A percentile compares a stretch with the other conserved stretches of the same genome.
These are phyloP conservation scores for Drosophila littoralis DNA, from an alignment of 1,140 invertebrate species.

Conservation along the genomic window DNA sequence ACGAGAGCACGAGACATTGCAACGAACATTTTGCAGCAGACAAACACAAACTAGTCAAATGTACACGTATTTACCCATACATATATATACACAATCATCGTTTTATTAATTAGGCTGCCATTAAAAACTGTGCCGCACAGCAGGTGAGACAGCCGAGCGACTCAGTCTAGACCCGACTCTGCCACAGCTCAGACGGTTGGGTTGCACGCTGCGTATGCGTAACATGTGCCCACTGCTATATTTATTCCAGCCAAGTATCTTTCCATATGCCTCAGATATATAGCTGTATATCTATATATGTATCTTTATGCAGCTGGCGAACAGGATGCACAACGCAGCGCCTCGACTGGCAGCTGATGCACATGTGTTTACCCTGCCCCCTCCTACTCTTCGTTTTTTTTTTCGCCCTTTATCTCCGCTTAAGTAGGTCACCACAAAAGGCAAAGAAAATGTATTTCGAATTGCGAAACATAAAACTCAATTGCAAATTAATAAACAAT, in stretches of 20 bases:
- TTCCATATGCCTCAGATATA: background rate
- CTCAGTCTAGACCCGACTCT: too few relatives aligned
- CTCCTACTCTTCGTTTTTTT: background rate
- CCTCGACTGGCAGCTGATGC: background rate
- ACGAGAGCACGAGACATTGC: conserved; percentile 27
- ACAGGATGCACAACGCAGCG: conserved; percentile 8
- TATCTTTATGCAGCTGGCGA: background rate
- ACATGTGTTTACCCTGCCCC: conserved; percentile 6
- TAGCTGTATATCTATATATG: background rate
- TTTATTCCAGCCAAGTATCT: too few relatives aligned
- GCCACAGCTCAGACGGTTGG: too few relatives aligned
- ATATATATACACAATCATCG: conserved; percentile 11
- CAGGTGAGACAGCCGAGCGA: background rate
- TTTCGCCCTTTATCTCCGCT: background rate
- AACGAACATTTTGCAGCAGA: background rate
- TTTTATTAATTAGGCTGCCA: conserved; percentile 54
- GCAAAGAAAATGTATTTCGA: background rate
- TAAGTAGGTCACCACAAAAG: conserved; percentile 1
- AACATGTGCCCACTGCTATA: too few relatives aligned
- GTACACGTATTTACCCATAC: background rate
- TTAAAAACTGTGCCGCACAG: conserved; percentile 23
- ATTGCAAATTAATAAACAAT: background rate
- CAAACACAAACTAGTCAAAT: background rate
- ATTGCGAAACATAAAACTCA: background rate
- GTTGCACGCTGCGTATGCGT: too few relatives aligned